A percentile compares a stretch with the other conserved stretches of the same genome.
These are phyloP conservation scores for Semicossyphus pulcher DNA, from an alignment of 2,113 vertebrate genomes.

Conservation along the genomic window DNA sequence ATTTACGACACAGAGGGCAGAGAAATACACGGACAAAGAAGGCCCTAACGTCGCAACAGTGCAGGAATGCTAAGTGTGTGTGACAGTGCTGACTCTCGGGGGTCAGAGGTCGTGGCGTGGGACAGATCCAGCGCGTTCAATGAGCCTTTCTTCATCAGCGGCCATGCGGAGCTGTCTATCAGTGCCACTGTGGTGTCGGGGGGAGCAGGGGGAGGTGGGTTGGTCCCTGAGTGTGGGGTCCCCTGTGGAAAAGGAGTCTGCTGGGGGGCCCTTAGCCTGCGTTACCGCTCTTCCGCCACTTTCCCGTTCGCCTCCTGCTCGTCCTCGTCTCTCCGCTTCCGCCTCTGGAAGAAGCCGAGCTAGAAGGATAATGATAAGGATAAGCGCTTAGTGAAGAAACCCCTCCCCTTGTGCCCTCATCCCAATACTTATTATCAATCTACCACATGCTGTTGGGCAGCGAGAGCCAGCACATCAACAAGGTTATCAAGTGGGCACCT, in stretches of 20 bases:
- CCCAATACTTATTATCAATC: too few species aligned
- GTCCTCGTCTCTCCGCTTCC: conserved; percentile 79
- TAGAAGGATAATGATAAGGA: too few species aligned
- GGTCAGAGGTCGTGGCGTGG: conserved; percentile 60
- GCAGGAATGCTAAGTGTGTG: conserved; percentile 75
- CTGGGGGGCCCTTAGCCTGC: conserved; percentile 69
- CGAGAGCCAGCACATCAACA: too few species aligned
- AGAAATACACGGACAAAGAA: conserved; percentile 24
- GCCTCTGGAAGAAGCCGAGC: conserved; percentile 95
- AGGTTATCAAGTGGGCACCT: too few species aligned
- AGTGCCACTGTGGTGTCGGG: conserved; percentile 50
- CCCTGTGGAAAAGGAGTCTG: conserved; percentile 66
- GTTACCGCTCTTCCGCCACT: conserved; percentile 83
- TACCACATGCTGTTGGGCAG: too few species aligned
- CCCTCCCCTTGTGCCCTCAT: too few species aligned
- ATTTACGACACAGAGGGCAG: conserved; percentile 38
- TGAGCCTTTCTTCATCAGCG: conserved; percentile 61
- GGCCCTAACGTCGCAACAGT: conserved; percentile 65
- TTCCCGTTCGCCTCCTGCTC: conserved; percentile 82
- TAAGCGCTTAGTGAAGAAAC: too few species aligned
- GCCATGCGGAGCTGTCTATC: conserved; percentile 42
- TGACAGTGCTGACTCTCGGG: conserved; percentile 75
- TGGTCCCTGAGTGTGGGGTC: conserved; percentile 85
- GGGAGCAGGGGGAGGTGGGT: conserved; percentile 53
- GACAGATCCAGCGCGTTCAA: conserved; percentile 79